These are phyloP conservation scores for Sebastes vulpes DNA, from an alignment of 2,797 vertebrate species.

Conservation along the genomic window DNA sequence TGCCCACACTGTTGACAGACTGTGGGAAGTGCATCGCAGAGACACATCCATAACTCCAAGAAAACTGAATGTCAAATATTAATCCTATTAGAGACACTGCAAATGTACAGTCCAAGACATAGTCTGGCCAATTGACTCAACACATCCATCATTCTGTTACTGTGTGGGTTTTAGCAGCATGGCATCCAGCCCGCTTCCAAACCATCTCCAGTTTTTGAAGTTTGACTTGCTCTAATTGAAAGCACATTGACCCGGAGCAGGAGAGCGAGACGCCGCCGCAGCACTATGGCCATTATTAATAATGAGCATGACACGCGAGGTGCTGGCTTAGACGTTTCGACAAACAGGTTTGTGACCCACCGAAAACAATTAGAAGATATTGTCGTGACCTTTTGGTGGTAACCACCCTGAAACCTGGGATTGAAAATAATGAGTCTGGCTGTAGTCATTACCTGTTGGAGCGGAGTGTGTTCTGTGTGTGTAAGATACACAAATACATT, in stretches of 20 bases:
- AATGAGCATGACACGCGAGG: conserved; percentile 51
- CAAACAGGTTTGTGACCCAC: conserved; percentile 65
- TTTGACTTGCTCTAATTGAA: conserved; percentile 6
- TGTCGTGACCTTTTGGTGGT: conserved; percentile 61
- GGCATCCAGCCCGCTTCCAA: conserved; percentile 3
- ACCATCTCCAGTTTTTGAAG: conserved; percentile 15
- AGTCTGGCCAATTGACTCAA: conserved; percentile 11
- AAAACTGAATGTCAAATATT: conserved; percentile 16
- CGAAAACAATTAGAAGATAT: conserved; percentile 62
- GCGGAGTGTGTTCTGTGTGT: conserved; percentile 3
- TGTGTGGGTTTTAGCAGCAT: conserved; percentile 25
- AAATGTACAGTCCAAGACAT: conserved; percentile 10
- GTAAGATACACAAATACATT: conserved; percentile 1
- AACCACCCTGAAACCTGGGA: conserved; percentile 45
- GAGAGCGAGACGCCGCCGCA: not conserved
- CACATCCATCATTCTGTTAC: conserved; percentile 15
- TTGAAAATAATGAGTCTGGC: conserved; percentile 70
- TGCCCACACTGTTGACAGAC: not conserved
- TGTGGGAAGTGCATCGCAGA: not conserved
- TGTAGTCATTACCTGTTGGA: conserved; percentile 47
- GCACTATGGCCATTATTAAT: conserved; percentile 59
- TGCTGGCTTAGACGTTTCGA: conserved; percentile 25
- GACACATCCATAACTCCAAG: conserved; percentile 8
- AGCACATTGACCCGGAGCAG: conserved; percentile 30
- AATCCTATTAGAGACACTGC: conserved; percentile 28